Base-by-base conservation (phyloP, 2,888 invertebrate species). In the Halocaridina rubra region DNA sequence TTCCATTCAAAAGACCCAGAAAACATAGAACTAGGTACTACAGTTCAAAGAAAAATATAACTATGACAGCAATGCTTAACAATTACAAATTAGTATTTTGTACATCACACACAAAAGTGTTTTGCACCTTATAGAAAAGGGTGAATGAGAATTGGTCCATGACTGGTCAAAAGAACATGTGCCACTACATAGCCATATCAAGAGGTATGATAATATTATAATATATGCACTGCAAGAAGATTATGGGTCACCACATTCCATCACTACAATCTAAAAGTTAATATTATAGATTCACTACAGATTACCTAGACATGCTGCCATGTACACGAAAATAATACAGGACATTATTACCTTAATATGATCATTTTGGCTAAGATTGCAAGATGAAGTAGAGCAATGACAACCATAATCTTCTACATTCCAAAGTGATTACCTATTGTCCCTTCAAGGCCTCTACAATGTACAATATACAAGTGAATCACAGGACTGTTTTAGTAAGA, bases 151-250 rank as follows among this genome's bases (percentile, higher is more conserved):
- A 27, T 75, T 75, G 16, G 19, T 27, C 75, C 27, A n/a, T 57
- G 39, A 19, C 76, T 53, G 30, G 80, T 71, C 80, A 80, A 30
- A 71, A 71, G 80, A 72, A 80, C 71, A 80, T 30, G 80, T 64
- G 71, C 64, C 59, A 72, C 80, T 80, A 80, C 59, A 80, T 69
- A 59, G 46, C 72, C 69, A 71, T 71, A 39, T 19, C 53, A 19
- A 27, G 71, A 80, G 46, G 72, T 33, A 80, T 80, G 46, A 79
- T 79, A 46, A 80, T 30, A 71, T n/a, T n/a, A n/a, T n/a, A n/a
- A n/a, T 80, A 46, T 71, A 71, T 57, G 80, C 29, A 19, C 59
- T 59, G 59, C 57, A 59, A 30, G 76, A 76, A 76, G 76, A 76
- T 76, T 57, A 76, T 71, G 72, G 80, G 16, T 59, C 30, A 71